Evolutionary conservation across 2,113 vertebrate genomes (phyloP).

Genomic region (Coregonus clupeaformis): DNA sequence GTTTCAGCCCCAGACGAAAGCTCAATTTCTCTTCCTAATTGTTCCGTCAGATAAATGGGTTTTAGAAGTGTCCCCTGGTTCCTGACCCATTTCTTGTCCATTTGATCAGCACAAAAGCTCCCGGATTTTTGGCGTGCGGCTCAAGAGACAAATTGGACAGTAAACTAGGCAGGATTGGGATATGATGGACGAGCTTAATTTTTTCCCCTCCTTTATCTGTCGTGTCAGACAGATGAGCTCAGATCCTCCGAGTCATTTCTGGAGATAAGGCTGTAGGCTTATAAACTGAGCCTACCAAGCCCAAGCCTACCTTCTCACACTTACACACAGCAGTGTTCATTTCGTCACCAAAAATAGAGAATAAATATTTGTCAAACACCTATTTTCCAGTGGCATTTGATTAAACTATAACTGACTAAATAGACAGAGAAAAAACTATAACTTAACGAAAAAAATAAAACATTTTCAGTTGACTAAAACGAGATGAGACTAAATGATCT

Average conservation of each 20-base stretch:
- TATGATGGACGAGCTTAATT: constrained; percentile 53
- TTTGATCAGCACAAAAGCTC: constrained; percentile 40
- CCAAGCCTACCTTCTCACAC: neutral
- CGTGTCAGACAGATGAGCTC: constrained; percentile 38
- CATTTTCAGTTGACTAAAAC: too few species aligned
- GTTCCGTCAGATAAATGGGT: constrained; percentile 35
- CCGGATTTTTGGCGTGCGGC: constrained; percentile 22
- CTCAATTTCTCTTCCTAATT: constrained; percentile 24
- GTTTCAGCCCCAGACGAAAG: constrained; percentile 6
- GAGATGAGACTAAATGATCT: too few species aligned
- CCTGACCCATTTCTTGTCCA: constrained; percentile 45
- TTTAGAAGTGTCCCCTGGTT: constrained; percentile 35
- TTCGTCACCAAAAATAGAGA: too few species aligned
- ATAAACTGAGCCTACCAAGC: neutral
- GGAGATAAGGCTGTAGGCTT: constrained; percentile 31
- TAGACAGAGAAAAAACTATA: too few species aligned
- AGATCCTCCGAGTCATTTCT: constrained; percentile 19
- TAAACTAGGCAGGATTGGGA: constrained; percentile 41
- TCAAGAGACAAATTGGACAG: constrained; percentile 40
- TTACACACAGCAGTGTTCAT: too few species aligned
- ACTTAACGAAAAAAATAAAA: too few species aligned
- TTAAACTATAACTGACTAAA: too few species aligned
- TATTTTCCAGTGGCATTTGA: too few species aligned
- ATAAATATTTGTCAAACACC: too few species aligned
- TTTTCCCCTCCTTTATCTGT: constrained; percentile 32